These are phyloP conservation scores for Orchesella cincta DNA, from an alignment of 1,140 invertebrate species.

Conservation along the genomic window DNA sequence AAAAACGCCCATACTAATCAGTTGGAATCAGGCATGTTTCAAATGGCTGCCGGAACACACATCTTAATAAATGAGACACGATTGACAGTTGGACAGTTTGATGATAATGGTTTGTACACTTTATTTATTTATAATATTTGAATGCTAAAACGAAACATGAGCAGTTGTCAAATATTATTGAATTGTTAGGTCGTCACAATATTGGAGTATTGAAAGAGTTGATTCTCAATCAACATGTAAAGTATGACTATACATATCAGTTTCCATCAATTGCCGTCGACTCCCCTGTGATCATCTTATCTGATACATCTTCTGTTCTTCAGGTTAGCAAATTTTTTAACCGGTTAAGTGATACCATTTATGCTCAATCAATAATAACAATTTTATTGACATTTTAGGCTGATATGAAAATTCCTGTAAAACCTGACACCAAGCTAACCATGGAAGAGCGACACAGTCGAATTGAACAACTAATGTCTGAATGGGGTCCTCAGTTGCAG, in stretches of 20 bases:
- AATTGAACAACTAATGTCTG: neutral
- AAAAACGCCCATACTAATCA: neutral
- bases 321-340: neutral
- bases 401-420: neutral
- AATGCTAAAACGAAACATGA: no score
- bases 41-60: neutral
- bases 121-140: no score
- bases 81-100: neutral
- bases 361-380: neutral
- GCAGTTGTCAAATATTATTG: neutral
- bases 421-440: neutral
- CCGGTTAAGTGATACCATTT: neutral
- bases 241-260: constrained; percentile 14
- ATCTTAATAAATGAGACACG: neutral
- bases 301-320: neutral
- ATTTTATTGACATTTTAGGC: neutral
- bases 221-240: neutral
- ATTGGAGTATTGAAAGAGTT: neutral
- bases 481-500: no score
- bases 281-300: neutral
- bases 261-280: neutral
- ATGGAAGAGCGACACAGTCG: neutral
- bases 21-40: neutral
- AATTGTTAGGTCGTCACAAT: neutral
- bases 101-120: neutral